These are phyloP conservation scores for Griposia aprilina DNA, from an alignment of 2,888 invertebrate genomes.

Conservation along the genomic window DNA sequence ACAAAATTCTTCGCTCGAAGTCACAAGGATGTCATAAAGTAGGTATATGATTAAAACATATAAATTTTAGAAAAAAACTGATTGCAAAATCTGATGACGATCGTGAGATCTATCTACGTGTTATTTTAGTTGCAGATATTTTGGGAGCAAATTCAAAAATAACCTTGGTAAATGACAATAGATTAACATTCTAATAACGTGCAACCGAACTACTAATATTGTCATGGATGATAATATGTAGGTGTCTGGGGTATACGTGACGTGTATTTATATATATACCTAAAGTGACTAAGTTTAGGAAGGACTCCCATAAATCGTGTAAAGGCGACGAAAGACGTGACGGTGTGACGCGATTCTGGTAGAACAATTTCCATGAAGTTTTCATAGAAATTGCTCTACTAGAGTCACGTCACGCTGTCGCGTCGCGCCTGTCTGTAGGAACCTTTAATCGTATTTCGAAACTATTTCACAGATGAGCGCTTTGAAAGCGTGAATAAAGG, in stretches of 20 bases:
- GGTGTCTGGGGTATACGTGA: not conserved
- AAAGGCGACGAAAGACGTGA: too few species aligned
- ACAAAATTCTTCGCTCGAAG: not conserved
- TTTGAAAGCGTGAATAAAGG: slow-evolving; percentile 6
- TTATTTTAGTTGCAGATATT: not conserved
- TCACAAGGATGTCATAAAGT: not conserved
- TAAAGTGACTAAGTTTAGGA: slow-evolving; percentile 18
- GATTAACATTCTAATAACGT: not conserved
- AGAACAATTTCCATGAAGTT: too few species aligned
- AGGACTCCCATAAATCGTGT: slow-evolving; percentile 28
- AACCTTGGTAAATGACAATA: not conserved
- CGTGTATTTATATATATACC: not conserved
- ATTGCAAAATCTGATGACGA: not conserved
- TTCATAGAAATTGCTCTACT: too few species aligned
- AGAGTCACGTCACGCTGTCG: too few species aligned
- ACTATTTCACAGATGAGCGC: slow-evolving; percentile 48
- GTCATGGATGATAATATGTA: not conserved
- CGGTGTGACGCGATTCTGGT: too few species aligned
- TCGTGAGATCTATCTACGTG: not conserved
- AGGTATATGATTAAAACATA: too few species aligned
- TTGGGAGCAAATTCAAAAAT: not conserved
- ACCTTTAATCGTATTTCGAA: slow-evolving; percentile 39
- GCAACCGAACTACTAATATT: not conserved
- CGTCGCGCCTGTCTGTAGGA: too few species aligned
- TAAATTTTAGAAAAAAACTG: not conserved